Evolutionary conservation across 2,797 vertebrate genomes (phyloP).

Genomic region (Monodelphis domestica): DNA sequence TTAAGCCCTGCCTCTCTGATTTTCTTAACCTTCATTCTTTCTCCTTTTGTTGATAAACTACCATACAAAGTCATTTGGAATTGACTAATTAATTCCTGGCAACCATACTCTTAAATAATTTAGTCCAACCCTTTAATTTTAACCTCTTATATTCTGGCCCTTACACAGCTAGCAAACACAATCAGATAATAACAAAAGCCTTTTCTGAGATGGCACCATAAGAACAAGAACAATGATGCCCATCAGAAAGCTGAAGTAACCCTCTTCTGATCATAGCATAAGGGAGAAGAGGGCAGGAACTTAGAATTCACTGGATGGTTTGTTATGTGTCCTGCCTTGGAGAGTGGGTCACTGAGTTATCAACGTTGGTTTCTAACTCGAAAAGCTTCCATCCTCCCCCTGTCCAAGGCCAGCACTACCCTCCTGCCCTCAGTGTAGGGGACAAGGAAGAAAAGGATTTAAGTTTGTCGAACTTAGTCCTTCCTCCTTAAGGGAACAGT

Average conservation of each 20-base stretch:
- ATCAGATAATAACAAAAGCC: not conserved
- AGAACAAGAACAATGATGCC: not conserved
- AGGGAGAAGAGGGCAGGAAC: not conserved
- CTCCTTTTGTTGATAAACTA: too few relatives aligned
- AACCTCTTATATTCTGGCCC: too few relatives aligned
- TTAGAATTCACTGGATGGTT: not conserved
- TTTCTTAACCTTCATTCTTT: too few relatives aligned
- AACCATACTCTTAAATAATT: too few relatives aligned
- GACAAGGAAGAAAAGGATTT: not conserved
- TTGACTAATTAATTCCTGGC: too few relatives aligned
- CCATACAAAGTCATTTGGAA: too few relatives aligned
- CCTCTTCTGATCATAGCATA: not conserved
- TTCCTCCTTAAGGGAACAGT: not conserved
- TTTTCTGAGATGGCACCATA: not conserved
- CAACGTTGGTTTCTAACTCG: not conserved
- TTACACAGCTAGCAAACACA: too few relatives aligned
- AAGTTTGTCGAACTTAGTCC: not conserved
- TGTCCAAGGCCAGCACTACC: not conserved
- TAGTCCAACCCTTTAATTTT: too few relatives aligned
- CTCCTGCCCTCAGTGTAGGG: not conserved
- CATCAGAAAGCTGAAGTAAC: not conserved
- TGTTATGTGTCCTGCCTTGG: not conserved
- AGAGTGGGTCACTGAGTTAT: too few relatives aligned
- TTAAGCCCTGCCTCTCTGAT: too few relatives aligned
- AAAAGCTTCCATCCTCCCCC: not conserved